A percentile compares a stretch with the other conserved stretches of the same genome.
phyloP scores from a whole-genome alignment of 2,113 vertebrate species.

The Heterocephalus glaber region DNA sequence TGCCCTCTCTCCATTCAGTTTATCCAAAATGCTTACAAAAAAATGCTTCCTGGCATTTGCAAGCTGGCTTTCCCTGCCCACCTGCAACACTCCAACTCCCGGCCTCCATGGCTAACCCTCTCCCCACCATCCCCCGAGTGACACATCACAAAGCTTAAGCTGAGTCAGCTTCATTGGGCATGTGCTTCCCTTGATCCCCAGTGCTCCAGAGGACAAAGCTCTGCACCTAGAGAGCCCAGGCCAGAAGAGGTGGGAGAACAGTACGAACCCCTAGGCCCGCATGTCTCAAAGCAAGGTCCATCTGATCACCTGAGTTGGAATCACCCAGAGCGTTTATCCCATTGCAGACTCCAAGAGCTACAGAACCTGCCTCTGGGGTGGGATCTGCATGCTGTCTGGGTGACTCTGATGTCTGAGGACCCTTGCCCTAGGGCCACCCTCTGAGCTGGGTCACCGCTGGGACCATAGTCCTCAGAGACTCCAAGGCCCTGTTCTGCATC shows the following conservation, averaged over 20 bases:
- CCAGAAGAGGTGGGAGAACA: neutral
- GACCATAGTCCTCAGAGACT: neutral
- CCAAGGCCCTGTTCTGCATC: neutral
- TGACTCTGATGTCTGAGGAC: neutral
- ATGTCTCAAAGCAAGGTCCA: neutral
- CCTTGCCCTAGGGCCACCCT: neutral
- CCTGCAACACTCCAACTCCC: neutral
- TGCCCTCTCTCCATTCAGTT: neutral
- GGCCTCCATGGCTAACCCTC: neutral
- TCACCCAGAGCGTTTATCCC: neutral
- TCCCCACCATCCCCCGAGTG: accelerated
- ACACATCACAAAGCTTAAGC: neutral
- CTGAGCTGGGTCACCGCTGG: no score
- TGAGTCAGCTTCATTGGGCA: neutral
- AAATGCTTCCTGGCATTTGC: neutral
- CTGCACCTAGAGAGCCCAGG: neutral
- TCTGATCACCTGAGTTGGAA: neutral
- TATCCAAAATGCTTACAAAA: neutral
- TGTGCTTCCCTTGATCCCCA: neutral
- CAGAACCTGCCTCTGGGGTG: neutral
- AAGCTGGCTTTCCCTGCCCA: neutral
- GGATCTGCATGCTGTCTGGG: neutral
- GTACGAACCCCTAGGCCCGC: neutral
- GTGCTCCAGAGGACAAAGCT: neutral
- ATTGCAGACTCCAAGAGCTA: neutral